A percentile compares a stretch with the other conserved stretches of the same genome.
These are phyloP conservation scores for Riparia riparia DNA, from an alignment of 2,113 vertebrate species.

Conservation along the genomic window DNA sequence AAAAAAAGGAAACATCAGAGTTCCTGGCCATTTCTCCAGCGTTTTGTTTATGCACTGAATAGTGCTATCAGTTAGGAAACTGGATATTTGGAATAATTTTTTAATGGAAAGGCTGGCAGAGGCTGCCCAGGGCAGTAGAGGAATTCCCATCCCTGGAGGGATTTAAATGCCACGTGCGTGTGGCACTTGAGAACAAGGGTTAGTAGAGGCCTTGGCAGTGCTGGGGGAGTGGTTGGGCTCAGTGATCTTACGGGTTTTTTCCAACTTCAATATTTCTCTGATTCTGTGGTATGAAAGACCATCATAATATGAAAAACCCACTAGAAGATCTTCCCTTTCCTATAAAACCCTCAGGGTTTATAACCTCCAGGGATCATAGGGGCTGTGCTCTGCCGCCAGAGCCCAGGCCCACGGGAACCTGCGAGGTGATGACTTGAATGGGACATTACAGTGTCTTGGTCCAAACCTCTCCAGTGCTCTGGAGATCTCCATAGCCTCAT, in stretches of 20 bases:
- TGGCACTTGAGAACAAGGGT: neutral
- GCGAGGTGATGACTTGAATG: fast-evolving
- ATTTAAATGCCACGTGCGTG: neutral
- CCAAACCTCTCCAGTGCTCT: neutral
- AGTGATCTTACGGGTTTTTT: neutral
- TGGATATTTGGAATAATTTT: neutral
- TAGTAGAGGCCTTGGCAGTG: neutral
- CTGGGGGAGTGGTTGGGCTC: neutral
- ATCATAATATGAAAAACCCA: neutral
- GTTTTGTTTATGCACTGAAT: neutral
- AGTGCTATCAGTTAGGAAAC: neutral
- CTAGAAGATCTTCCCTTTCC: neutral
- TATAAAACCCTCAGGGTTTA: neutral
- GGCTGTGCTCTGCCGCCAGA: neutral
- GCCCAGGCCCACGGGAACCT: neutral
- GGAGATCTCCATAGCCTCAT: fast-evolving
- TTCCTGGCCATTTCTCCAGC: neutral
- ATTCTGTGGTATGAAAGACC: neutral
- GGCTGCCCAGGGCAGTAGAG: neutral
- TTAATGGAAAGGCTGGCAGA: neutral
- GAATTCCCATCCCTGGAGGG: neutral
- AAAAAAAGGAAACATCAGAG: neutral
- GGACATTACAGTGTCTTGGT: neutral
- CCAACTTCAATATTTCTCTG: neutral
- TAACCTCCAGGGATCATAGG: neutral